Evolutionary conservation across 1,140 invertebrate species (phyloP).

Genomic region (Apis laboriosa): DNA sequence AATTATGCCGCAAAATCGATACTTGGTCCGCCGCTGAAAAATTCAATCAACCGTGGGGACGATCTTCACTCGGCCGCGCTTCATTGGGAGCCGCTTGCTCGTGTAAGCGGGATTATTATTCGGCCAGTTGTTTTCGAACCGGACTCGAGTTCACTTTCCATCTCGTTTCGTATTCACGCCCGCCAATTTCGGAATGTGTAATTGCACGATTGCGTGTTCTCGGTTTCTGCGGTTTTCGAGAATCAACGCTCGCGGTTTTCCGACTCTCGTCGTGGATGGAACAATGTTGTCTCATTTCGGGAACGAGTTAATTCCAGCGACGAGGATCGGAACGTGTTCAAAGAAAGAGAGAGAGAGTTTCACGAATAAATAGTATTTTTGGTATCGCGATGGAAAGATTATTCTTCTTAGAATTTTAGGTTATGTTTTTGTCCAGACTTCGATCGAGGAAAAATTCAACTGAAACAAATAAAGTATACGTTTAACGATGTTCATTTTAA

Average conservation of each 20-base stretch:
- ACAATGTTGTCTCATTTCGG: no score
- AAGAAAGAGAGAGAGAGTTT: no score
- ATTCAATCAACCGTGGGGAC: background rate
- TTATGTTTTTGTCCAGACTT: no score
- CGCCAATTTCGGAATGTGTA: background rate
- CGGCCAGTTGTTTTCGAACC: no score
- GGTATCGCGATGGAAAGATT: no score
- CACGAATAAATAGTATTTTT: no score
- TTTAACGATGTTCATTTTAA: no score
- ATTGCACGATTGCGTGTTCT: background rate
- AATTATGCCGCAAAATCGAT: conserved; percentile 8
- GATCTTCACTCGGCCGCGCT: background rate
- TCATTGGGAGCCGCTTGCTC: background rate
- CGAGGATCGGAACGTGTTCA: no score
- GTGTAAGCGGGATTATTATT: conserved; percentile 2
- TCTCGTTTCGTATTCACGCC: background rate
- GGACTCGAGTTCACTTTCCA: background rate
- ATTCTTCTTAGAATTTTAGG: no score
- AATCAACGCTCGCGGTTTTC: background rate
- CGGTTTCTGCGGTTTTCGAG: background rate
- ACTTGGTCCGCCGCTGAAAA: background rate
- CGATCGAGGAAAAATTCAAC: no score
- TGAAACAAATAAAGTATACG: no score
- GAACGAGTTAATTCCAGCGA: no score
- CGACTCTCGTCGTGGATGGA: background rate